A percentile compares a stretch with the other conserved stretches of the same genome.
Conservation (phyloP, 2,888 invertebrate genomes). For the Pecten maximus region DNA sequence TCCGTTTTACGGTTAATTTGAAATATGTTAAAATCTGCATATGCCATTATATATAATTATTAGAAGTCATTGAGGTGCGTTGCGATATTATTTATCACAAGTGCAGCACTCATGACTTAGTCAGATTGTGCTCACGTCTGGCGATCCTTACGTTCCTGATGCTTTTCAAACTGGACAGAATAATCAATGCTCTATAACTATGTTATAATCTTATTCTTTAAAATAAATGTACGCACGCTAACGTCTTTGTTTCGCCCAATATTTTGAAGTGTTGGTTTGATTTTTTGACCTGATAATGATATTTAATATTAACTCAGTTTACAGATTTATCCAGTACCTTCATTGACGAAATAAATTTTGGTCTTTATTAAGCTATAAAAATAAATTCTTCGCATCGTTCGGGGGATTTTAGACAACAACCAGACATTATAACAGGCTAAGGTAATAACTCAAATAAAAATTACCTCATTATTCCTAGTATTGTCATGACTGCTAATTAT, state of each 20-base stretch:
- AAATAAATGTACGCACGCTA: neutral
- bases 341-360: neutral
- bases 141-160: neutral
- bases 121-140: neutral
- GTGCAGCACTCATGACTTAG: neutral
- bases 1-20: neutral
- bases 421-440: neutral
- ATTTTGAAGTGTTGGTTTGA: neutral
- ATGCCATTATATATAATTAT: neutral
- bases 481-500: neutral
- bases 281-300: neutral
- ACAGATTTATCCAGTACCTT: neutral
- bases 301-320: neutral
- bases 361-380: slow-evolving; percentile 30
- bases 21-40: neutral
- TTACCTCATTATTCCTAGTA: neutral
- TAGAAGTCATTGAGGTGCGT: neutral
- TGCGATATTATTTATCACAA: neutral
- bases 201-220: neutral
- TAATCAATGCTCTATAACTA: neutral
- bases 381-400: neutral
- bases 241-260: neutral
- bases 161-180: neutral
- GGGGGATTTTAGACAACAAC: neutral
- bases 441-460: neutral